Percentiles rank a stretch among this genome's conserved stretches.
Conservation (phyloP, 2,113 vertebrate genomes). For the Coturnix japonica region DNA sequence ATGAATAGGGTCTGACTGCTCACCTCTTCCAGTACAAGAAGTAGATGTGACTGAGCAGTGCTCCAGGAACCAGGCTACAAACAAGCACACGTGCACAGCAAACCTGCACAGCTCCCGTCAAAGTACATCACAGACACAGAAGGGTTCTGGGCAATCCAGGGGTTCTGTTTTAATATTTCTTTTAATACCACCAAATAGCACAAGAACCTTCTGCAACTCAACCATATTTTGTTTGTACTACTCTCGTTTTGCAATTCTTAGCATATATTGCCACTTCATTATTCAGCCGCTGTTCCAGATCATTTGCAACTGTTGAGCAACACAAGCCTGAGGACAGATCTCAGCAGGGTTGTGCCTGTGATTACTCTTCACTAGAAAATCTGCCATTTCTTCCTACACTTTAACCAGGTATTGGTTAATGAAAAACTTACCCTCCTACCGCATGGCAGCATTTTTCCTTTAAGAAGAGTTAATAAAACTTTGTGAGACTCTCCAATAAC, state of each 20-base stretch:
- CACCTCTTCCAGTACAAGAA: not conserved
- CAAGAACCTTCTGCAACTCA: not conserved
- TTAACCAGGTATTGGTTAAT: not conserved
- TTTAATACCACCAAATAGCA: not conserved
- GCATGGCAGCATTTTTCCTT: not conserved
- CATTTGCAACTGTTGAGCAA: not conserved
- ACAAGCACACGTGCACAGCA: not conserved
- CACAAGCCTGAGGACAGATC: not conserved
- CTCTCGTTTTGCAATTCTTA: not conserved
- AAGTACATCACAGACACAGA: rapidly evolving
- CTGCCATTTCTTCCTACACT: not conserved
- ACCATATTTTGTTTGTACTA: not conserved
- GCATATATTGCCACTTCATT: not conserved
- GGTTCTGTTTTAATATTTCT: not conserved
- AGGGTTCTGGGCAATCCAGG: not conserved
- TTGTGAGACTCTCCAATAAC: not conserved
- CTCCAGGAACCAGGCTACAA: not conserved
- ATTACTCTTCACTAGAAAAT: not conserved
- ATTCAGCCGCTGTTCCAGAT: not conserved
- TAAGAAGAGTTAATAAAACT: not conserved
- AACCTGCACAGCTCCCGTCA: not conserved
- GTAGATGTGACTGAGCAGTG: not conserved
- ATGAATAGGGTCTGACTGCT: not conserved
- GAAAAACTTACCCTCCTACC: not conserved
- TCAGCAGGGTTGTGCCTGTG: not conserved